These are phyloP conservation scores for Lacerta agilis DNA, from an alignment of 2,797 vertebrate species.

Conservation along the genomic window DNA sequence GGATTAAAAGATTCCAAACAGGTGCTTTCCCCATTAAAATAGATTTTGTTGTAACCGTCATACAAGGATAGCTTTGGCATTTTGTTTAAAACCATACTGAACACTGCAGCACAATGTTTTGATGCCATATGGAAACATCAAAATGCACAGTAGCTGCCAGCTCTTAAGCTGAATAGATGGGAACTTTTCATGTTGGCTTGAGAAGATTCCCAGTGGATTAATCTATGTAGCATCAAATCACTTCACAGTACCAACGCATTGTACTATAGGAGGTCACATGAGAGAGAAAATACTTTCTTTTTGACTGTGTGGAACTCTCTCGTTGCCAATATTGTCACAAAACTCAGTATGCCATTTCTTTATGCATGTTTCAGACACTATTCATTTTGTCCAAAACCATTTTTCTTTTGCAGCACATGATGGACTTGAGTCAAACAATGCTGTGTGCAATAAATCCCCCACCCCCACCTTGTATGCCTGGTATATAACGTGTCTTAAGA, in stretches of 20 bases:
- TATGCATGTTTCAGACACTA: not conserved
- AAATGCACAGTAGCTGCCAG: not conserved
- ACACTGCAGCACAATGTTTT: not conserved
- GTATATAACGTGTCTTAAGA: not conserved
- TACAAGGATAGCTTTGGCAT: not conserved
- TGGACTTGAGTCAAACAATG: constrained; percentile 20
- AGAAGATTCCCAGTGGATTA: constrained; percentile 17
- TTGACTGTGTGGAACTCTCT: constrained; percentile 39
- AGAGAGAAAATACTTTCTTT: constrained; percentile 34
- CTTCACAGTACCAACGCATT: constrained; percentile 32
- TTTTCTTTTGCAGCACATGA: constrained; percentile 34
- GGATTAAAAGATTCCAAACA: not conserved
- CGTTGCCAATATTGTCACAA: constrained; percentile 13
- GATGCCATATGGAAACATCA: not conserved
- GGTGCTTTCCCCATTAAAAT: not conserved
- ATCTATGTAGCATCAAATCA: constrained; percentile 11
- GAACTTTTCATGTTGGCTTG: not conserved
- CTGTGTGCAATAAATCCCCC: constrained; percentile 10
- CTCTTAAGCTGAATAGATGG: not conserved
- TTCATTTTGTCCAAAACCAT: not conserved
- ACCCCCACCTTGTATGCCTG: not conserved
- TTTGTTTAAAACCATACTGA: not conserved
- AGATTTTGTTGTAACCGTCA: not conserved
- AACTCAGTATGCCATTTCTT: not conserved
- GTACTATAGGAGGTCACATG: not conserved